phyloP scores from a whole-genome alignment of 2,797 vertebrate species.

The Pempheris klunzingeri region DNA sequence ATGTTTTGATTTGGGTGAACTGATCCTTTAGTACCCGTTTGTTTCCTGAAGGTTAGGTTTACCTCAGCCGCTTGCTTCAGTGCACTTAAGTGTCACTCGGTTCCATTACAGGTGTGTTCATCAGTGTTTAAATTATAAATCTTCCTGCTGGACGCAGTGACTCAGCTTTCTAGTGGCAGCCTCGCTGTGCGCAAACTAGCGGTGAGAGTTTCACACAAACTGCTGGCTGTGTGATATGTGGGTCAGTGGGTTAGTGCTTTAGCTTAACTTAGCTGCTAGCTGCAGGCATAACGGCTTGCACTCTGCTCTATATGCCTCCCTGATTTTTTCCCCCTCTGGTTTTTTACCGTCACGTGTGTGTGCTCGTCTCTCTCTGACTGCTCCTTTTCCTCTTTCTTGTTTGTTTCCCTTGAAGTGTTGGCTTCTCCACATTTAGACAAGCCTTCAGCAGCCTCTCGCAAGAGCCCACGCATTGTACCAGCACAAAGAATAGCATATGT shows the following conservation, averaged over 20 bases:
- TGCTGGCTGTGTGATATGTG: conserved; percentile 67
- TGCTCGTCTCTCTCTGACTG: conserved; percentile 1
- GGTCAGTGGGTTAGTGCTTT: conserved; percentile 79
- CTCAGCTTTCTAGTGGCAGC: conserved; percentile 37
- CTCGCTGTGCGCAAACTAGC: conserved; percentile 14
- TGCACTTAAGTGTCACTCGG: conserved; percentile 22
- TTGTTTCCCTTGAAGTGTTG: conserved; percentile 34
- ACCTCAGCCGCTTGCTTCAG: not conserved
- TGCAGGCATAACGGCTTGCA: conserved; percentile 36
- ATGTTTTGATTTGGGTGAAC: conserved; percentile 12
- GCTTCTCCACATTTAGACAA: conserved; percentile 33
- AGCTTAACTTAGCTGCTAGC: conserved; percentile 50
- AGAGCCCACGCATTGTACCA: not conserved
- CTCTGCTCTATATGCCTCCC: conserved; percentile 43
- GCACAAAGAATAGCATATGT: not conserved
- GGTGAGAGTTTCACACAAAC: conserved; percentile 32
- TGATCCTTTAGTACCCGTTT: not conserved
- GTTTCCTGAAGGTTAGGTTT: not conserved
- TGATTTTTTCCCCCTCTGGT: conserved; percentile 45
- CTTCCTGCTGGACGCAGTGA: conserved; percentile 38
- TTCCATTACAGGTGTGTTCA: conserved; percentile 34
- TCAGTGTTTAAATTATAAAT: conserved; percentile 54
- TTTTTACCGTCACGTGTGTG: conserved; percentile 42
- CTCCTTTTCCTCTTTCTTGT: conserved; percentile 9
- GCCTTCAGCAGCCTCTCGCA: conserved; percentile 11